These are phyloP conservation scores for Xiphydria camelus DNA, from an alignment of 2,888 invertebrate genomes.

Conservation along the genomic window DNA sequence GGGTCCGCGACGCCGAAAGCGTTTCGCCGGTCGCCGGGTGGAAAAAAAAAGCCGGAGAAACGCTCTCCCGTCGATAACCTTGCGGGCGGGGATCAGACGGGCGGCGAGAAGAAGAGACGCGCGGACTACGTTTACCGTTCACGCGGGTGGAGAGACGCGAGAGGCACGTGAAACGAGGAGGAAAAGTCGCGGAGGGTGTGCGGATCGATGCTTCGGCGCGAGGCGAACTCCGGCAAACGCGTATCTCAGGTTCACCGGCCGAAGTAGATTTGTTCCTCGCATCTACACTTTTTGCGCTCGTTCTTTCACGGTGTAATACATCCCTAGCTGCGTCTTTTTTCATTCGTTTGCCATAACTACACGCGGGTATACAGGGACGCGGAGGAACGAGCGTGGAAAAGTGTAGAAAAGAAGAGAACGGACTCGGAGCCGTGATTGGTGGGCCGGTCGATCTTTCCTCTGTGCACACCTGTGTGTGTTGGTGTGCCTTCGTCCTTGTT, in stretches of 20 bases:
- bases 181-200: constrained; percentile 33
- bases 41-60: too few species aligned
- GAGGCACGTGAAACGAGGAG: constrained; percentile 7
- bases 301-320: too few species aligned
- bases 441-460: not conserved
- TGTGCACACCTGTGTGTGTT: not conserved
- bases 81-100: too few species aligned
- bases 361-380: not conserved
- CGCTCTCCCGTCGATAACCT: too few species aligned
- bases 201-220: constrained; percentile 40
- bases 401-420: not conserved
- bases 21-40: too few species aligned
- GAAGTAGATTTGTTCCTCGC: too few species aligned
- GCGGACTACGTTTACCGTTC: not conserved
- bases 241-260: constrained; percentile 6
- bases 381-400: not conserved
- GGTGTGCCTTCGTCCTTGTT: too few species aligned
- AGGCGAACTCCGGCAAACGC: constrained; percentile 27
- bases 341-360: too few species aligned
- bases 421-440: not conserved
- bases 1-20: too few species aligned
- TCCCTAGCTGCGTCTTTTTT: too few species aligned
- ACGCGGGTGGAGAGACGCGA: constrained; percentile 10
- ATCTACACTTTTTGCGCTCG: too few species aligned
- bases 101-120: not conserved